Conservation (phyloP, 2,113 vertebrate species). For the Amblyornis subalaris region DNA sequence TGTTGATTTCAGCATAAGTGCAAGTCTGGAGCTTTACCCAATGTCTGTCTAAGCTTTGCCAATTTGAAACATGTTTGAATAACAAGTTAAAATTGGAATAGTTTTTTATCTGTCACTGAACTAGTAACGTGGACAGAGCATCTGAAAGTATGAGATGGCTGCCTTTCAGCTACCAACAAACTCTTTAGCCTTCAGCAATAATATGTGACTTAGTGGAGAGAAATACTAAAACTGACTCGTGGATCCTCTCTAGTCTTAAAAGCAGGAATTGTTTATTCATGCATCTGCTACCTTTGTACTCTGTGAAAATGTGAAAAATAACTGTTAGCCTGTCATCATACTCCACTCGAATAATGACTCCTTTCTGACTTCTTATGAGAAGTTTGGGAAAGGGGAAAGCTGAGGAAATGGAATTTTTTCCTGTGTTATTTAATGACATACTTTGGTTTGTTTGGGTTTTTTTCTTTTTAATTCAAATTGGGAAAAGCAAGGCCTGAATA, state of each 20-base stretch:
- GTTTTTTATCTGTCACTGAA: not conserved
- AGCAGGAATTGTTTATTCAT: not conserved
- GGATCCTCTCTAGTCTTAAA: not conserved
- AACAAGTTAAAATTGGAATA: not conserved
- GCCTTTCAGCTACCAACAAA: not conserved
- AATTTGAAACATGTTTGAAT: not conserved
- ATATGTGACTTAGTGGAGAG: not conserved
- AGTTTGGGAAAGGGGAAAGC: not conserved
- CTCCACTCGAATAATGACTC: not conserved
- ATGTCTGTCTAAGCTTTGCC: not conserved
- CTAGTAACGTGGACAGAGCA: not conserved
- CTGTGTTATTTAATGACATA: not conserved
- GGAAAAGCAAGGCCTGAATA: not conserved
- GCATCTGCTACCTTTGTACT: not conserved
- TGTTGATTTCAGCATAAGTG: not conserved
- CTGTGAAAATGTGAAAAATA: not conserved
- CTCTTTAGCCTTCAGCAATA: not conserved
- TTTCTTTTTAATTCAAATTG: not conserved
- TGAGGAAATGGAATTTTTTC: not conserved
- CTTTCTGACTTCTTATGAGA: not conserved
- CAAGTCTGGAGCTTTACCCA: not conserved
- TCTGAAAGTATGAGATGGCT: not conserved
- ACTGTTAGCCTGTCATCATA: not conserved
- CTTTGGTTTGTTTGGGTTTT: not conserved
- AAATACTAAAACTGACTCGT: not conserved